Conservation (phyloP, 1,140 invertebrate genomes). For the Theocolax elegans region DNA sequence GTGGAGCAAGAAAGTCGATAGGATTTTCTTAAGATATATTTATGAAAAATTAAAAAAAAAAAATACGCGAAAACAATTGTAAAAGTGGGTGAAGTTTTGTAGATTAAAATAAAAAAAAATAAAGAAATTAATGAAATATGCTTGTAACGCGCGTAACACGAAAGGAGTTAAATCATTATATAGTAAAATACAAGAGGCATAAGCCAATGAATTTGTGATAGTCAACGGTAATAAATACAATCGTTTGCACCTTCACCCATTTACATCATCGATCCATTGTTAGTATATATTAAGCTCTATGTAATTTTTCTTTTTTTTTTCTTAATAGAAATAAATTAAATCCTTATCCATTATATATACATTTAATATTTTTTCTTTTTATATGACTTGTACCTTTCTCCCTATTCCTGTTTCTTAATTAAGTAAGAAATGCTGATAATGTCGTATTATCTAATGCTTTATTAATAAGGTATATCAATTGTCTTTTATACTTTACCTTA, state of each 20-base stretch:
- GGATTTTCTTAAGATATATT: not conserved
- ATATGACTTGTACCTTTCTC: no score
- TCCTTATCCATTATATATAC: constrained; percentile 37
- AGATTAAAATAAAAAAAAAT: no score
- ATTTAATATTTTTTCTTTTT: no score
- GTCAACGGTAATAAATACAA: constrained; percentile 52
- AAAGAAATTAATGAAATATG: no score
- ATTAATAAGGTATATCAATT: no score
- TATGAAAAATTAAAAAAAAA: no score
- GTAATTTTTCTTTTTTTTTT: constrained; percentile 56
- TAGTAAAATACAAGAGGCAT: constrained; percentile 9
- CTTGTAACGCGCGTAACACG: constrained; percentile 16
- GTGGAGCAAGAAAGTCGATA: constrained; percentile 14
- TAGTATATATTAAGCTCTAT: constrained; percentile 51
- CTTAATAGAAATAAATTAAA: constrained; percentile 58
- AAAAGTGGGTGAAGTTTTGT: constrained; percentile 24
- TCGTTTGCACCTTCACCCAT: constrained; percentile 53
- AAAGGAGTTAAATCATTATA: constrained; percentile 27
- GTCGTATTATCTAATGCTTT: no score
- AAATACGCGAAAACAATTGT: not conserved
- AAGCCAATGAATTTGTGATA: constrained; percentile 56
- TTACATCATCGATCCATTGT: constrained; percentile 49
- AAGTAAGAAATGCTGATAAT: no score
- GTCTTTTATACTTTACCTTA: no score
- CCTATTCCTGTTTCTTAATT: no score